Evolutionary conservation across 2,797 vertebrate species (phyloP).

Genomic region (Carcharodon carcharias): DNA sequence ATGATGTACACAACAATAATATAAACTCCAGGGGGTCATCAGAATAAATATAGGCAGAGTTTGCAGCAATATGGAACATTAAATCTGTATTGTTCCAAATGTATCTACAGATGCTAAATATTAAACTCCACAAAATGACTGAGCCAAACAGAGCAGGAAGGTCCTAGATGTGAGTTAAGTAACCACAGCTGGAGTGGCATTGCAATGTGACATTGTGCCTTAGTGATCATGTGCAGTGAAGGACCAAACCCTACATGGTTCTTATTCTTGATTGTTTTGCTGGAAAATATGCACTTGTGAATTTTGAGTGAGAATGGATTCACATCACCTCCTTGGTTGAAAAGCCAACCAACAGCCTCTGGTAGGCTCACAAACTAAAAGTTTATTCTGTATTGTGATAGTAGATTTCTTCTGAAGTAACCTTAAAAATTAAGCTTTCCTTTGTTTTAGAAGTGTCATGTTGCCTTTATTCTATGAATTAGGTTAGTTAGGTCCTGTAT

Average conservation of each 20-base stretch:
- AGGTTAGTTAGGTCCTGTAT: no score
- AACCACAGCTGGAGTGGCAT: neutral
- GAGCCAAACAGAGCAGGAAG: neutral
- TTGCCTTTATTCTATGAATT: neutral
- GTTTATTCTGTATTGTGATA: no score
- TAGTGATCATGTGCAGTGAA: neutral
- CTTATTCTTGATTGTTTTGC: neutral
- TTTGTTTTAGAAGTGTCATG: no score
- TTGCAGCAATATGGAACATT: neutral
- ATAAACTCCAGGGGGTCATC: neutral
- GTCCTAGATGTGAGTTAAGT: neutral
- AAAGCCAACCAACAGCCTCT: neutral
- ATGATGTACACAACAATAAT: neutral
- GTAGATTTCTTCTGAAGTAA: neutral
- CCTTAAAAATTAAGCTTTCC: neutral
- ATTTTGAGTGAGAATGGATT: neutral
- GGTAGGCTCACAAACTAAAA: neutral
- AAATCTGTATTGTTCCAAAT: neutral
- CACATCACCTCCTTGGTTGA: neutral
- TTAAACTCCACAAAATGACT: neutral
- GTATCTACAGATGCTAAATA: neutral
- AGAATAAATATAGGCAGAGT: neutral
- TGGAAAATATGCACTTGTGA: neutral
- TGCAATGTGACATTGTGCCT: neutral
- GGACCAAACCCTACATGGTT: neutral